Conservation (phyloP, 2,888 invertebrate species). For the Ceriagrion tenellum region DNA sequence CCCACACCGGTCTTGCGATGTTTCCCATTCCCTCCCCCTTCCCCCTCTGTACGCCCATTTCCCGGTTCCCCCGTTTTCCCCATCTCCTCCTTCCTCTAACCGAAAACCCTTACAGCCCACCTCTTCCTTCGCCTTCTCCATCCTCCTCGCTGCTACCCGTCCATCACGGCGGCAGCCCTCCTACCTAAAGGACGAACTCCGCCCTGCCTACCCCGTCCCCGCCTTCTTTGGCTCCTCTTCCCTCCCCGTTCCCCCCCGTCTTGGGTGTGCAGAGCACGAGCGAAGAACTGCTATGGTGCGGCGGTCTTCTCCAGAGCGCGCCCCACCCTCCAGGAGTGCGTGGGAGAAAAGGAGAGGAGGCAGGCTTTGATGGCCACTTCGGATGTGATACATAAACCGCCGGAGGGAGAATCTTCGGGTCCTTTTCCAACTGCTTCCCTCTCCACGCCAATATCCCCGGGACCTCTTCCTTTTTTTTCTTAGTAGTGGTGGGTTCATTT, state of each 20-base stretch:
- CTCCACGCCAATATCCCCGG: not conserved
- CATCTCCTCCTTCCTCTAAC: not conserved
- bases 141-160: not conserved
- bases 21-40: not conserved
- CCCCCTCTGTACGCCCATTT: not conserved
- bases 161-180: not conserved
- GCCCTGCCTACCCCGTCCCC: not conserved
- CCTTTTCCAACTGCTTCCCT: not conserved
- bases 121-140: not conserved
- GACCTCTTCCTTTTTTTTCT: not conserved
- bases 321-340: not conserved
- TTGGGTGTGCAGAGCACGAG: not conserved
- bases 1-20: not conserved
- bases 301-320: not conserved
- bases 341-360: not conserved
- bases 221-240: not conserved
- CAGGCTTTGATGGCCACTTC: slow-evolving; percentile 59
- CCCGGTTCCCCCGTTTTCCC: not conserved
- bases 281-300: not conserved
- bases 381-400: slow-evolving; percentile 64
- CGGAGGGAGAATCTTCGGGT: slow-evolving; percentile 12
- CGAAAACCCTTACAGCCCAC: not conserved
- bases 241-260: not conserved
- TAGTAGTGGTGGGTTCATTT: not conserved
- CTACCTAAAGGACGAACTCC: not conserved